Percentiles rank a stretch among this genome's conserved stretches.
phyloP scores from a whole-genome alignment of 2,888 invertebrate genomes.

The Tenthredo distinguenda region DNA sequence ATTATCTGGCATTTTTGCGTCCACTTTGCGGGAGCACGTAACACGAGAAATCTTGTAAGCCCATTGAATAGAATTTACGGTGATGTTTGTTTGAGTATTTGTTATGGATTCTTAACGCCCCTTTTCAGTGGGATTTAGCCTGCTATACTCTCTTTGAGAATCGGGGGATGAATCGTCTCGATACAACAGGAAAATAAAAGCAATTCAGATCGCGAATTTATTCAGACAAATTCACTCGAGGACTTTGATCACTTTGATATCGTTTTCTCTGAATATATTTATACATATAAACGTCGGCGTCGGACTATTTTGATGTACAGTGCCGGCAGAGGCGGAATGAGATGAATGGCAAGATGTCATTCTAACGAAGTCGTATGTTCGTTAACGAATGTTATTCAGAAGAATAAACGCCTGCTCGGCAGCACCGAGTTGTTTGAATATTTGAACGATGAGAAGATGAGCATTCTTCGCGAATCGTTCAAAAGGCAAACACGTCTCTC shows the following conservation, averaged over 20 bases:
- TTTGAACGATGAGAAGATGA: no score
- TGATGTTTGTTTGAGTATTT: slow-evolving; percentile 27
- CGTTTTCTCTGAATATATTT: not conserved
- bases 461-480: no score
- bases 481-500: no score
- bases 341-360: no score
- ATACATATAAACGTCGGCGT: not conserved
- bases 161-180: not conserved
- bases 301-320: no score
- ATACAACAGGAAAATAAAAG: slow-evolving; percentile 31
- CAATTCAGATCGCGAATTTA: slow-evolving; percentile 21
- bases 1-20: not conserved
- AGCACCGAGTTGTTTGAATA: no score
- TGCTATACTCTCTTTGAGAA: slow-evolving; percentile 19
- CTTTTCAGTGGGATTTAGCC: slow-evolving; percentile 4
- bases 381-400: no score
- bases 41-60: not conserved
- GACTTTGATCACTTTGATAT: slow-evolving; percentile 19
- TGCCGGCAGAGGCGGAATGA: no score
- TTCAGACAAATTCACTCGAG: slow-evolving; percentile 24
- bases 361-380: no score
- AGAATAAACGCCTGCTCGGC: no score
- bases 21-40: not conserved
- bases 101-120: slow-evolving; percentile 12
- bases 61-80: not conserved